Conservation (phyloP, 2,797 vertebrate species). For the Malacoraja senta region DNA sequence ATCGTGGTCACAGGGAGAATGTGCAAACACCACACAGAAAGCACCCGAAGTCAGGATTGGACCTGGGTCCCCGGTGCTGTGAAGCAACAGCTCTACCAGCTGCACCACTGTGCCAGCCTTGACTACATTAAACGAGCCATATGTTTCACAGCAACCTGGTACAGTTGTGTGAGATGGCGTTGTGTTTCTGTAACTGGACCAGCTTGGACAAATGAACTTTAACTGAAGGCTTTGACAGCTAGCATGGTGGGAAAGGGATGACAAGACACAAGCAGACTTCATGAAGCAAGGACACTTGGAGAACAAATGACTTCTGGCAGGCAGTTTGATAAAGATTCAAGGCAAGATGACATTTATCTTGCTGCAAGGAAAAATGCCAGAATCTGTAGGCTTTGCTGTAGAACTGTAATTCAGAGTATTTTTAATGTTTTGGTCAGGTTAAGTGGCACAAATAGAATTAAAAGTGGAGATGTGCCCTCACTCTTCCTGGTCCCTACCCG, state of each 20-base stretch:
- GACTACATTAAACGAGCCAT: too few species aligned
- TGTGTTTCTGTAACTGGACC: neutral
- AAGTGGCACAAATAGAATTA: neutral
- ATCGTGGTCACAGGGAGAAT: too few species aligned
- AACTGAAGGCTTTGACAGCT: neutral
- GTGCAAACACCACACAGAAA: too few species aligned
- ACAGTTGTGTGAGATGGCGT: neutral
- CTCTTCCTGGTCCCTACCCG: too few species aligned
- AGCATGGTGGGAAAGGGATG: neutral
- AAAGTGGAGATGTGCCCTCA: neutral
- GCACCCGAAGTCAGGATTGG: too few species aligned
- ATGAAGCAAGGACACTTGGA: neutral
- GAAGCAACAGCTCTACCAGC: too few species aligned
- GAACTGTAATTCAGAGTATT: neutral
- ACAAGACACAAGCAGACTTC: neutral
- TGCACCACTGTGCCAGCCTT: too few species aligned
- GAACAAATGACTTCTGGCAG: neutral
- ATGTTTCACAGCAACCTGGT: neutral
- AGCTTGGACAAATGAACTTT: neutral
- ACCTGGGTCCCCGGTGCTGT: too few species aligned
- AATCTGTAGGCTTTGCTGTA: neutral
- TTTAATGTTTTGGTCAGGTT: neutral
- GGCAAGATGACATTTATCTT: neutral
- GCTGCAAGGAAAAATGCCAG: neutral
- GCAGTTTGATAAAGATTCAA: neutral